These are phyloP conservation scores for Sipunculus nudus DNA, from an alignment of 2,888 invertebrate genomes.

Conservation along the genomic window DNA sequence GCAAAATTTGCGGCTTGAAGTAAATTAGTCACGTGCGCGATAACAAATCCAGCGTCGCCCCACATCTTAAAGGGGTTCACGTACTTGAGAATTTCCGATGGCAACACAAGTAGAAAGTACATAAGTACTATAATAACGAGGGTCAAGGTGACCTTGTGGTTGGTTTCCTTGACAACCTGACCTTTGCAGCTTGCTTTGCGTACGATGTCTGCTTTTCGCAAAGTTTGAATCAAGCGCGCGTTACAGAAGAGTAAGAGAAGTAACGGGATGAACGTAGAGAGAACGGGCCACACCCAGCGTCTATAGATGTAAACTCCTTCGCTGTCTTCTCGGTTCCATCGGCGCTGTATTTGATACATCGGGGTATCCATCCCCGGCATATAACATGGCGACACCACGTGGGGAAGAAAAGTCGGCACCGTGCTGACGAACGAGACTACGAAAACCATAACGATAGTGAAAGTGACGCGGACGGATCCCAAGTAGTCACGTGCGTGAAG, in stretches of 20 bases:
- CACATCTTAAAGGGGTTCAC: slow-evolving; percentile 24
- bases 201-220: slow-evolving; percentile 50
- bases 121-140: slow-evolving; percentile 58
- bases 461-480: slow-evolving; percentile 70
- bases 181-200: slow-evolving; percentile 44
- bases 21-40: slow-evolving; percentile 24
- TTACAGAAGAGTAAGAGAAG: slow-evolving; percentile 56
- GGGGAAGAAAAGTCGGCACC: slow-evolving; percentile 68
- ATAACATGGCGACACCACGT: neutral
- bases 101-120: slow-evolving; percentile 58
- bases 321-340: no score
- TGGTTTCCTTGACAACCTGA: slow-evolving; percentile 42
- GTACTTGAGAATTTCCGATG: slow-evolving; percentile 49
- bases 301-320: no score
- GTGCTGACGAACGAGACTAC: slow-evolving; percentile 75
- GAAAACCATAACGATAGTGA: slow-evolving; percentile 75
- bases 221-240: slow-evolving; percentile 53
- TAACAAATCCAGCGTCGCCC: slow-evolving; percentile 21
- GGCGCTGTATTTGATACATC: neutral
- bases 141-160: slow-evolving; percentile 54
- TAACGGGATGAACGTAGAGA: slow-evolving; percentile 57
- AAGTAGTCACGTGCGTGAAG: slow-evolving; percentile 71
- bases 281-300: slow-evolving; percentile 50
- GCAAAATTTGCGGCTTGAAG: slow-evolving; percentile 26
- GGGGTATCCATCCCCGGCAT: neutral